Evolutionary conservation across 2,888 invertebrate species (phyloP), one percentile per base, ranked within the genome.

Genomic region (Lasioglossum zephyrum): DNA sequence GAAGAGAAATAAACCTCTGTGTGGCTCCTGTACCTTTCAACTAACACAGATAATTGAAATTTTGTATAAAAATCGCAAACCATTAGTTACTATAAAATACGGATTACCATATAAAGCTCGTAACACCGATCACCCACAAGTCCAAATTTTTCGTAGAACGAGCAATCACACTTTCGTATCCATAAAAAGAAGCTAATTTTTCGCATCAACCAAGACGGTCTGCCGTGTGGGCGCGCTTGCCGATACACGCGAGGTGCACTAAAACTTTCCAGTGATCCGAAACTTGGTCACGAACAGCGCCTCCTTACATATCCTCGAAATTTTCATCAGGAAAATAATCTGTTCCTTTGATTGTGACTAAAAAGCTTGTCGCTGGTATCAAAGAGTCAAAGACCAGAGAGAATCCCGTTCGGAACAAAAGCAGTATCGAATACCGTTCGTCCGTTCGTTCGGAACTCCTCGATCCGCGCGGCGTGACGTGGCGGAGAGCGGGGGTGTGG

Each of bases 341-440:
- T 31, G 31, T 31, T 31, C 31, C 31, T 16, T 16, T 31, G 31
- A 31, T 31, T 16, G 63, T 2, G 5, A 63, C 16, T 31, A 63
- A 31, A 60, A 63, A 26, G 26, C 26, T 13, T 26, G 16, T 31
- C 31, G 16, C 13, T 26, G 63, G 5, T 8, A 18, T 31, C 5
- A 1, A 63, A 31, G 16, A 63, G 31, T 63, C 63, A 63, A 63
- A 31, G 31, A 16, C 63, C 31, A 31, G 63, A 18, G 63, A 6
- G 31, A 63, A 63, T 31, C 18, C 26, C 31, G 63, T 63, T 57
- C 16, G 63, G 31, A 63, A 63, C 63, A 31, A 31, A 60, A 63
- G 31, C 63, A 16, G 63, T 63, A 63, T 63, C 63, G 63, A 63
- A 63, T 63, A 31, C 63, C 63, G 63, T 31, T 31, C 63, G 31